Conservation (phyloP, 2,888 invertebrate species). For the Ophonus ardosiacus region DNA sequence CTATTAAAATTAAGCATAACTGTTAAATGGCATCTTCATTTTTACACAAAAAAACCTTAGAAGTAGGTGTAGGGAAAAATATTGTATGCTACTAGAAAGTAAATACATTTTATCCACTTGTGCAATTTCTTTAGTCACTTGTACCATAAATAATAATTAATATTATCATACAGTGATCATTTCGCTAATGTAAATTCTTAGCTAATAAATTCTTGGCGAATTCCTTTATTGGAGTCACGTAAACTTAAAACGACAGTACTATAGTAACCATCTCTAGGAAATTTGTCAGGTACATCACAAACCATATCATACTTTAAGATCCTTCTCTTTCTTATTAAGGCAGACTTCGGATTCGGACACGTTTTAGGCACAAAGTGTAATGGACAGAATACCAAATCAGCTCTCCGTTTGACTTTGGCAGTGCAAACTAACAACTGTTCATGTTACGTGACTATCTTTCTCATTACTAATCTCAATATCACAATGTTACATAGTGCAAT, state of each 20-base stretch:
- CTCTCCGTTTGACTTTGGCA: slow-evolving; percentile 56
- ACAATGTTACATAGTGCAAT: slow-evolving; percentile 28
- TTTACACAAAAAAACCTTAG: too few relatives aligned
- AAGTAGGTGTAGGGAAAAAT: too few relatives aligned
- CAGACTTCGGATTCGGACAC: slow-evolving; percentile 32
- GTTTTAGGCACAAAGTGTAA: slow-evolving; percentile 41
- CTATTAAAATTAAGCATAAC: too few relatives aligned
- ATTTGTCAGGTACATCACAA: slow-evolving; percentile 61
- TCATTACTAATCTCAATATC: slow-evolving; percentile 31
- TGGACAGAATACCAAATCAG: slow-evolving; percentile 16
- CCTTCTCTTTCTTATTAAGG: slow-evolving; percentile 42
- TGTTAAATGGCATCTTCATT: too few relatives aligned
- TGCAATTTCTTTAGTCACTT: too few relatives aligned
- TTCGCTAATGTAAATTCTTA: too few relatives aligned
- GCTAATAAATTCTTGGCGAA: neutral
- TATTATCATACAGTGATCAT: neutral
- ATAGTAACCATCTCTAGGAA: slow-evolving; percentile 58
- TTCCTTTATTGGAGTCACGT: slow-evolving; percentile 4
- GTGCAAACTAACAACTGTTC: slow-evolving; percentile 52
- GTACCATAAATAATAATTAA: too few relatives aligned
- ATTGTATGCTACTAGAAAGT: too few relatives aligned
- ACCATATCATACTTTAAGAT: slow-evolving; percentile 49
- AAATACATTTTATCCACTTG: too few relatives aligned
- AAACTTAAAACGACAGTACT: slow-evolving; percentile 43
- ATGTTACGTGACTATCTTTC: slow-evolving; percentile 12